Evolutionary conservation across 2,797 vertebrate species (phyloP).

Genomic region (Moxostoma hubbsi): DNA sequence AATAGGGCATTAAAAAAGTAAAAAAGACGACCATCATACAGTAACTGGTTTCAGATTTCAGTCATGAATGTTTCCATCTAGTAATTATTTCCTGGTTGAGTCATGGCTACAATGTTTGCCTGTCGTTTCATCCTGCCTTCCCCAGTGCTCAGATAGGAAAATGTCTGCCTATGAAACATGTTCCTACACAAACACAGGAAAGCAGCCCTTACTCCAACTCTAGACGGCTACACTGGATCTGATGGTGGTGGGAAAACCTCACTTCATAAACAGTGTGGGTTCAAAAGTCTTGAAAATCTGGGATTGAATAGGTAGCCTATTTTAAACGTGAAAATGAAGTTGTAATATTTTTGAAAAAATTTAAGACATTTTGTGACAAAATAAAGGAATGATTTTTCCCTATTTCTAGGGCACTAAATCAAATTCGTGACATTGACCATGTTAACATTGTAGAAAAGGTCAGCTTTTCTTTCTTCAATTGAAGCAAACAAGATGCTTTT

Average conservation of each 20-base stretch:
- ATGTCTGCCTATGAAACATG: conserved; percentile 7
- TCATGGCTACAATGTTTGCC: not conserved
- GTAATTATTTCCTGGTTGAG: conserved; percentile 45
- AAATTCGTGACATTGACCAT: too few relatives aligned
- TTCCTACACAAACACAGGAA: not conserved
- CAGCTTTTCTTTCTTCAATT: too few relatives aligned
- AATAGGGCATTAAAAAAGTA: conserved; percentile 2
- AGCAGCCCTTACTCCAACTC: not conserved
- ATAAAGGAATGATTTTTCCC: too few relatives aligned
- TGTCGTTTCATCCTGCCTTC: not conserved
- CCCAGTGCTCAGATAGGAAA: conserved; percentile 3
- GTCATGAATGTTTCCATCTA: conserved; percentile 39
- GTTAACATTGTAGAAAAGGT: too few relatives aligned
- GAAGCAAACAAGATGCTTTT: too few relatives aligned
- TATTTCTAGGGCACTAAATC: too few relatives aligned
- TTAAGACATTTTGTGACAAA: too few relatives aligned
- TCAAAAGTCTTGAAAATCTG: too few relatives aligned
- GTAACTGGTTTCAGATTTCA: conserved; percentile 10
- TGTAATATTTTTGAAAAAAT: too few relatives aligned
- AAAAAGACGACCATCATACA: not conserved
- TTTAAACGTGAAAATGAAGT: too few relatives aligned
- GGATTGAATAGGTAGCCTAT: too few relatives aligned
- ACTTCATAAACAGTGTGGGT: not conserved
- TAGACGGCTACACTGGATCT: not conserved
- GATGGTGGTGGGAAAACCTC: not conserved